phyloP scores from a whole-genome alignment of 2,113 vertebrate species.

The Oophaga pumilio region DNA sequence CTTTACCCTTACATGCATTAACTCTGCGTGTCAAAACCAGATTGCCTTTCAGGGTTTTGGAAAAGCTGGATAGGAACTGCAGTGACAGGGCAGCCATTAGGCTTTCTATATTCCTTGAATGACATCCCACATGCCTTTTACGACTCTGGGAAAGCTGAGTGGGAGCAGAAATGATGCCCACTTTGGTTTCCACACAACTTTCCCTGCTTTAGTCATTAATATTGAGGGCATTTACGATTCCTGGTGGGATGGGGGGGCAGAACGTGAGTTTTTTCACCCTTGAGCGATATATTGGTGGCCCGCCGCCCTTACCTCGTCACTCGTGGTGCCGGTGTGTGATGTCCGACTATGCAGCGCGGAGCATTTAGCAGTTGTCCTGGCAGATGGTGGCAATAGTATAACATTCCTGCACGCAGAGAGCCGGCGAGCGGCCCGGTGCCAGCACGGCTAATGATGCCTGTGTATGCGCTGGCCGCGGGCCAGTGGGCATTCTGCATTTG shows the following conservation, averaged over 20 bases:
- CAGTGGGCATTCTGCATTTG: neutral
- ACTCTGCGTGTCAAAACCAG: too few relatives aligned
- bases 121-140: too few relatives aligned
- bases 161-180: neutral
- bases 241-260: neutral
- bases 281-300: neutral
- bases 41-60: too few relatives aligned
- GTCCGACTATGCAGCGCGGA: neutral
- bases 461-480: neutral
- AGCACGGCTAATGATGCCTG: neutral
- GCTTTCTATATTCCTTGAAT: too few relatives aligned
- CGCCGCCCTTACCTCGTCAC: neutral
- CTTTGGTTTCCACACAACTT: neutral
- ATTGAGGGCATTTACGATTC: neutral
- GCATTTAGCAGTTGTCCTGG: neutral
- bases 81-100: too few relatives aligned
- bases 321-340: neutral
- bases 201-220: neutral
- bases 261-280: neutral
- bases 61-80: too few relatives aligned
- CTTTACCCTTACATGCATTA: too few relatives aligned
- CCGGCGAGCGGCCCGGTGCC: neutral
- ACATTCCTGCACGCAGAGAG: conserved; percentile 6
- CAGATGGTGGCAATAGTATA: neutral
- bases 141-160: too few relatives aligned